A percentile compares a stretch with the other conserved stretches of the same genome.
Conservation (phyloP, 2,113 vertebrate genomes). For the Argyrosomus japonicus region DNA sequence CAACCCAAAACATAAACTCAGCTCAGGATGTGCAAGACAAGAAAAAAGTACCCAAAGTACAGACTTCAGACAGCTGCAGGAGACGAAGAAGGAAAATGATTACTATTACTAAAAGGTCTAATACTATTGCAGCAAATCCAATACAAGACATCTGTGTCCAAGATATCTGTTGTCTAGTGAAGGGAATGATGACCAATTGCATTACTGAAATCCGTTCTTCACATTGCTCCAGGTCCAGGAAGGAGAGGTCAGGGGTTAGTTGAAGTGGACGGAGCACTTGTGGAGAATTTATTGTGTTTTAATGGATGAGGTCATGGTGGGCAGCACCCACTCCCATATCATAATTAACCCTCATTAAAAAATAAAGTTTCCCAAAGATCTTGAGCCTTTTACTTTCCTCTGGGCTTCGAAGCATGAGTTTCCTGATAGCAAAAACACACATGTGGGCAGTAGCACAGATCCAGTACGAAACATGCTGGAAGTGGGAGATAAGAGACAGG, state of each 20-base stretch:
- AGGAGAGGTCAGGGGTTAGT: too few relatives aligned
- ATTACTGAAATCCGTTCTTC: not conserved
- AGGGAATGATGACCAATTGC: not conserved
- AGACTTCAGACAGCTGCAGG: not conserved
- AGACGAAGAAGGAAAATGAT: not conserved
- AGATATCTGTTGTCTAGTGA: not conserved
- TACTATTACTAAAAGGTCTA: not conserved
- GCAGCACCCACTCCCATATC: not conserved
- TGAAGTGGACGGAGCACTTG: not conserved
- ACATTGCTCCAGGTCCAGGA: not conserved
- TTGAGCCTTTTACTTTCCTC: not conserved
- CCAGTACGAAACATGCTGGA: conserved; percentile 55
- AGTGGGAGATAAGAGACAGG: conserved; percentile 70
- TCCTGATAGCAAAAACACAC: conserved; percentile 31
- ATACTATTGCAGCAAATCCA: not conserved
- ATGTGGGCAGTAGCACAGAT: conserved; percentile 38
- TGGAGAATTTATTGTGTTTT: not conserved
- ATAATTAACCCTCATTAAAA: conserved; percentile 6
- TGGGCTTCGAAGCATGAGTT: not conserved
- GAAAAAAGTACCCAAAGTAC: not conserved
- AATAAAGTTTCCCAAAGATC: conserved; percentile 13
- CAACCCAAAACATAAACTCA: conserved; percentile 8
- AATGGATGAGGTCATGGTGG: not conserved
- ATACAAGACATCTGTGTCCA: not conserved
- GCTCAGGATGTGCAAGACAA: conserved; percentile 3